Evolutionary conservation across 2,113 vertebrate genomes (phyloP), one percentile per base, ranked within the genome.

Genomic region (Rhea americana): DNA sequence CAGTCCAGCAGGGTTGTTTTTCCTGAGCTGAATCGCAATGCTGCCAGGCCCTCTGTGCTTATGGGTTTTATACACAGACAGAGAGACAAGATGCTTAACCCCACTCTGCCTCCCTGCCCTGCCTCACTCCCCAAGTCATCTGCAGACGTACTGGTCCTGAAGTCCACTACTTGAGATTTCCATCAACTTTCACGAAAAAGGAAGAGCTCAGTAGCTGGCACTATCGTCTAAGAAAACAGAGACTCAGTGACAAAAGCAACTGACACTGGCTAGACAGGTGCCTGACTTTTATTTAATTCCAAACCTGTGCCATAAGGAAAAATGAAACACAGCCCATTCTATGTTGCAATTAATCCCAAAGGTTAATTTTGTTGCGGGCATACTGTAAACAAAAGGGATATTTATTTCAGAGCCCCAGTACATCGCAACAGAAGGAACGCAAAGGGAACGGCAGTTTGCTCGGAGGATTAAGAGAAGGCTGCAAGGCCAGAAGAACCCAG

Each of bases 351-450:
- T 97, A 97, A 97, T 97, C 97, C 95, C 91, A 95, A 96, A 98
- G 97, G 97, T 98, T 97, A 98, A 97, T 97, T 98, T 97, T 97
- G 97, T 97, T 97, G 95, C 91, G 0, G 73, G 81, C 94, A 85
- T 50, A 56, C 28, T 91, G 95, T 97, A 97, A 97, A 98, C 97
- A 98, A 98, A 98, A 96, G 94, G 93, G 87, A 97, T 96, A 96
- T 96, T 98, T 98, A 95, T 98, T 97, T 95, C 96, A 89, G 72
- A 45, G 94, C 51, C 91, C 50, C 20, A 71, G 78, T 87, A 82
- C 61, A 7, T 79, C 2, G n/a, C 90, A 75, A 87, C 47, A 72
- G 77, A 90, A 35, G 16, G 80, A 97, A 96, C 86, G 85, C 92
- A 87, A 93, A 95, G 93, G 93, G 94, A 97, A 96, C 96, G 97